Evolutionary conservation across 2,888 invertebrate genomes (phyloP).

Genomic region (Caenorhabditis macrosperma): DNA sequence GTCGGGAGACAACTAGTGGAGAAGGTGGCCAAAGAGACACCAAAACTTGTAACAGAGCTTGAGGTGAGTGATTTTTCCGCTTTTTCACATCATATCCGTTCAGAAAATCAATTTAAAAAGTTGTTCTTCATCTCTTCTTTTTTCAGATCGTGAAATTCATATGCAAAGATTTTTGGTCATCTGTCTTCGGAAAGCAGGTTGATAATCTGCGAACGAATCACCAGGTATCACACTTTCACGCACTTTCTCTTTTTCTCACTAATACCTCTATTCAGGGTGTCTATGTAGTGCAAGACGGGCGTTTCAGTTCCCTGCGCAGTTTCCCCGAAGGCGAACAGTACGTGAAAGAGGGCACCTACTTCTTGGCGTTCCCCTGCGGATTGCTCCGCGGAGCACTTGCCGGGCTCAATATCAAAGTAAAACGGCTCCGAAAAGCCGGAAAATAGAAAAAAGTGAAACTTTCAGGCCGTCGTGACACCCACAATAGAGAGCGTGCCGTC

Average conservation of each 20-base stretch:
- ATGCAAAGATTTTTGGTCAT: constrained; percentile 99
- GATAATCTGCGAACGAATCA: constrained; percentile 98
- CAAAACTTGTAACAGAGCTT: constrained; percentile 90
- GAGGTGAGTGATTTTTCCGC: too few relatives aligned
- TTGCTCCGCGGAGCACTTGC: constrained; percentile 94
- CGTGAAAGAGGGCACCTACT: constrained; percentile 84
- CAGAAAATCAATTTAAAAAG: not conserved
- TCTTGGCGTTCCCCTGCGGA: constrained; percentile 93
- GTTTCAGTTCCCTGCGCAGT: constrained; percentile 91
- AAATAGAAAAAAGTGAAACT: constrained; percentile 20
- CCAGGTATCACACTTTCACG: constrained; percentile 81
- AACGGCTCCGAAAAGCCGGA: too few relatives aligned
- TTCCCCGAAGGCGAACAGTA: constrained; percentile 93
- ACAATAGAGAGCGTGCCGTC: constrained; percentile 76
- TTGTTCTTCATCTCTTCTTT: too few relatives aligned
- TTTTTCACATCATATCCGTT: too few relatives aligned
- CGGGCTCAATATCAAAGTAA: constrained; percentile 86
- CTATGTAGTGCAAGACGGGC: constrained; percentile 96
- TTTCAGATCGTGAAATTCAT: constrained; percentile 92
- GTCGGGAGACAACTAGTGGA: constrained; percentile 84
- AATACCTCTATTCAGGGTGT: constrained; percentile 85
- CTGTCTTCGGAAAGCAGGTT: constrained; percentile 96
- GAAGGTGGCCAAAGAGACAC: constrained; percentile 80
- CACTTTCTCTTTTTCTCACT: not conserved
- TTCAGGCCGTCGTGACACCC: constrained; percentile 90